Evolutionary conservation across 2,888 invertebrate genomes (phyloP), one percentile per base, ranked within the genome.

Genomic region (Eurytoma californica): DNA sequence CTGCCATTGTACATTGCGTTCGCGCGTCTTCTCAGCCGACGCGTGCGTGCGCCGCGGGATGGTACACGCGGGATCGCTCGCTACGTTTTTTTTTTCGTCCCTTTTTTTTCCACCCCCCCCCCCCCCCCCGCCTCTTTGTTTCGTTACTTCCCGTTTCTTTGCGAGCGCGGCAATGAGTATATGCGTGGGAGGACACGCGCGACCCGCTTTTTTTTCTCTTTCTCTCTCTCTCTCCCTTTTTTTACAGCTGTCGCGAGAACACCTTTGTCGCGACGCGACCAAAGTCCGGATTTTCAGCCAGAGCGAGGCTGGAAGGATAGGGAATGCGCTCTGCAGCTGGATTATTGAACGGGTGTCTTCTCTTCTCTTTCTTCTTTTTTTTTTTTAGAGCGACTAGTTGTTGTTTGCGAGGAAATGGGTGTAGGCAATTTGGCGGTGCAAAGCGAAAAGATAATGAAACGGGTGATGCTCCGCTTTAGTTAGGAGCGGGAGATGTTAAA

Each of bases 61-160:
- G 9, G 39, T 30, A 30, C 30, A 28, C 30, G 39, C 28, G 13
- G 61, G 61, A 30, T 16, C 24, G n/a, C 61, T 58, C 13, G 61
- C 61, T 61, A 16, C 3, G n/a, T 61, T 30, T 3, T 61, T 30
- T 39, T 30, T 61, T 58, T 18, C 18, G 7, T 4, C 2, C 7
- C 18, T 5, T 3, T 3, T 12, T 18, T 18, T 18, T 9, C 2
- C 57, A 18, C 57, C 12, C 57, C 30, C 16, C n/a, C n/a, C 39
- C 39, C 61, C 61, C 16, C 28, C n/a, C n/a, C 61, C 28, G 16
- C 30, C n/a, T 9, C 30, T 61, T 61, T 61, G 30, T 61, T 61
- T 61, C 61, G n/a, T 39, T 28, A 61, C 18, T n/a, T 39, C 30
- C 30, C 3, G 16, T 60, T 39, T 39, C 24, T 60, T 12, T 60